These are phyloP conservation scores for Esperia sulphurella DNA, from an alignment of 2,888 invertebrate species.

Conservation along the genomic window DNA sequence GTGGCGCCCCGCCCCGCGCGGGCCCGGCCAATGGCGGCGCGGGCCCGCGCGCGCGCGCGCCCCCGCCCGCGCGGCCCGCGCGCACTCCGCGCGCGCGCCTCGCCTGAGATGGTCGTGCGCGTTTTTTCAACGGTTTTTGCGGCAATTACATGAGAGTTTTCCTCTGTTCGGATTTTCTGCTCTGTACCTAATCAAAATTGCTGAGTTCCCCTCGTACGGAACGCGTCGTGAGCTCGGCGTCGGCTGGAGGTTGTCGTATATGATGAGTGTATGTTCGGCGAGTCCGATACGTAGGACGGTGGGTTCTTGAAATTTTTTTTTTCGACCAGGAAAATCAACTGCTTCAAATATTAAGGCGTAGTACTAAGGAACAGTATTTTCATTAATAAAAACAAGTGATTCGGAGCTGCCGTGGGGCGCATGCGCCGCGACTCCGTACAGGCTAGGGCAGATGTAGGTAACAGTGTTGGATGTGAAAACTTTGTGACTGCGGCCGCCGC, in stretches of 20 bases:
- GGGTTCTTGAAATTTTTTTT: neutral
- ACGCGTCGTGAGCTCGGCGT: slow-evolving; percentile 36
- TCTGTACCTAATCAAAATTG: slow-evolving; percentile 56
- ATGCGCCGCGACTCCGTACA: slow-evolving; percentile 25
- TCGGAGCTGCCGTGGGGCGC: slow-evolving; percentile 25
- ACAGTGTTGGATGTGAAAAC: slow-evolving; percentile 57
- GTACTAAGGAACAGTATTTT: slow-evolving; percentile 8
- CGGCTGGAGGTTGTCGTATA: slow-evolving; percentile 10
- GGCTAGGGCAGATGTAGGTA: slow-evolving; percentile 34
- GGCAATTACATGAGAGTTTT: slow-evolving; percentile 59
- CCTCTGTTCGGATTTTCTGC: slow-evolving; percentile 56
- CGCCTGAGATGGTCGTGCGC: slow-evolving; percentile 49
- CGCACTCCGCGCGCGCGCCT: slow-evolving; percentile 54
- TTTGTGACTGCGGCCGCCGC: slow-evolving; percentile 45
- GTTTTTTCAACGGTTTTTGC: slow-evolving; percentile 49
- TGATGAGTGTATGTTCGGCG: slow-evolving; percentile 2
- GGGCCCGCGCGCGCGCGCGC: slow-evolving; percentile 22
- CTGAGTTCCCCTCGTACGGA: slow-evolving; percentile 51
- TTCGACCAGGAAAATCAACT: slow-evolving; percentile 25
- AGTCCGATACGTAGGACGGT: neutral
- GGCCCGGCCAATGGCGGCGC: slow-evolving; percentile 22
- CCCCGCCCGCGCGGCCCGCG: slow-evolving; percentile 31
- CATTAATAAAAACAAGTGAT: slow-evolving; percentile 33
- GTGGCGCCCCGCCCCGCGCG: slow-evolving; percentile 33
- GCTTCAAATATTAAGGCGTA: slow-evolving; percentile 11